These are phyloP conservation scores for Pollimyrus isidori DNA, from an alignment of 2,113 vertebrate genomes.

Conservation along the genomic window DNA sequence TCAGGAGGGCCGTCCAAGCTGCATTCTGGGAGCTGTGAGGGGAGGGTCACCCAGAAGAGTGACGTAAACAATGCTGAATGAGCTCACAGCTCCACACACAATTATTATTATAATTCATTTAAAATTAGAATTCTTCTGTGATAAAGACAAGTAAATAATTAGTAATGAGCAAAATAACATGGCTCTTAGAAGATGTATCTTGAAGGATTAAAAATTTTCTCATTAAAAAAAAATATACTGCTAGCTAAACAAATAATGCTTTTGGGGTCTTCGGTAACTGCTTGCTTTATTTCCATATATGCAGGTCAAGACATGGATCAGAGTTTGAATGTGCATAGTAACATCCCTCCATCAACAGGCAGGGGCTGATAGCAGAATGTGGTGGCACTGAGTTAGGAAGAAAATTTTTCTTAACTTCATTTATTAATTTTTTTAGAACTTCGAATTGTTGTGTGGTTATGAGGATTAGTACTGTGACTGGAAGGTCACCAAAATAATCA, in stretches of 20 bases:
- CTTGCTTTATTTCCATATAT: background rate
- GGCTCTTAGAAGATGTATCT: background rate
- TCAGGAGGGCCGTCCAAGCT: background rate
- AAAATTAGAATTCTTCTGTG: background rate
- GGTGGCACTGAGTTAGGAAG: background rate
- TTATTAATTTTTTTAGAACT: background rate
- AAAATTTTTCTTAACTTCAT: background rate
- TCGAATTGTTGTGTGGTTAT: background rate
- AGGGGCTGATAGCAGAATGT: background rate
- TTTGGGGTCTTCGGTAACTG: background rate
- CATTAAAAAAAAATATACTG: background rate
- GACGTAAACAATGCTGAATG: background rate
- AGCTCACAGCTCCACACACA: background rate
- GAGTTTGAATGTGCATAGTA: background rate
- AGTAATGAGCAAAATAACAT: background rate
- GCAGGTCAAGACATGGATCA: background rate
- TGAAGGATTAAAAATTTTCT: background rate
- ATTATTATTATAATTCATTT: background rate
- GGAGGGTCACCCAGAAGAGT: background rate
- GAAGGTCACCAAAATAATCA: background rate
- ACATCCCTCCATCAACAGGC: background rate
- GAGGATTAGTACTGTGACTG: background rate
- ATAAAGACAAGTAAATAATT: background rate
- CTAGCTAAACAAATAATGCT: background rate
- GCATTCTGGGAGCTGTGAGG: background rate